Conservation (phyloP, 2,113 vertebrate genomes). For the Corythornis vintsioides region DNA sequence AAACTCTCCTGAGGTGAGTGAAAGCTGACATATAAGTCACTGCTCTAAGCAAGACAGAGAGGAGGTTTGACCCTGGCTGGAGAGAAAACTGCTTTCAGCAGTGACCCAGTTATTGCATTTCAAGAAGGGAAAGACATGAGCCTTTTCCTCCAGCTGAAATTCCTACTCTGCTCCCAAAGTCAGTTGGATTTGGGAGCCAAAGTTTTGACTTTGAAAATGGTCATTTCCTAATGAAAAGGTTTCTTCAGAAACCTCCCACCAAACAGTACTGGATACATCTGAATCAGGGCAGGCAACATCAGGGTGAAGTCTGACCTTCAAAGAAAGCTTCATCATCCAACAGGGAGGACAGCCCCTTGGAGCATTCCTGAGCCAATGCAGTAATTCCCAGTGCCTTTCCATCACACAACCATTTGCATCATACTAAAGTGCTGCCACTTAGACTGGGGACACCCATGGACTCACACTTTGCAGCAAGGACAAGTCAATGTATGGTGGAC, state of each 20-base stretch:
- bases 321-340: not conserved
- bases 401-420: not conserved
- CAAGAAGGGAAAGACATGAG: not conserved
- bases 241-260: not conserved
- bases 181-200: not conserved
- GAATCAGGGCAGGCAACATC: not conserved
- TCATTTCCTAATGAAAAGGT: not conserved
- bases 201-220: not conserved
- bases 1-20: not conserved
- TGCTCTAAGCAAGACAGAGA: not conserved
- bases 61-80: not conserved
- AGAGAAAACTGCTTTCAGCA: not conserved
- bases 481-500: not conserved
- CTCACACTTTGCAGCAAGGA: not conserved
- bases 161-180: not conserved
- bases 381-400: not conserved
- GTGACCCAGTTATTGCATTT: not conserved
- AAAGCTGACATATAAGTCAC: not conserved
- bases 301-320: not conserved
- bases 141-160: not conserved
- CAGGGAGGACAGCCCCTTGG: not conserved
- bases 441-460: accelerated
- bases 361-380: not conserved
- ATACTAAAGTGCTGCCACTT: not conserved
- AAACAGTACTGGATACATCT: not conserved